Base-by-base conservation (phyloP, 2,113 vertebrate species). In the Oreochromis niloticus region DNA sequence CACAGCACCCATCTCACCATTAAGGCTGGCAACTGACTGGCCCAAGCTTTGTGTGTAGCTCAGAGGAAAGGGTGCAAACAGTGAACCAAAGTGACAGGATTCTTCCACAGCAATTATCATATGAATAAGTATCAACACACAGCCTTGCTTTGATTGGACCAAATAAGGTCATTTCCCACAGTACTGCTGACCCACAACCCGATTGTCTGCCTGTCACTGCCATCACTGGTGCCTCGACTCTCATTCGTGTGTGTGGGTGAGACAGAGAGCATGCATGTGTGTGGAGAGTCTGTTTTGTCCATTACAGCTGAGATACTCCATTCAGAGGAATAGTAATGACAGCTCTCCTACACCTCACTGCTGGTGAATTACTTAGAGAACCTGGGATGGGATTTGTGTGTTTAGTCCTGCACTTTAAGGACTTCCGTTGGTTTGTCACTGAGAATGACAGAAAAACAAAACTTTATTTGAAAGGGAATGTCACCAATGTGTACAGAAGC, bases 81-180 rank as follows among this genome's bases (percentile, higher is more conserved):
- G 82, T 56, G 79, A 87, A 85, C 55, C 87, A 75, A 91, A 88
- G 57, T 80, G 87, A 91, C 78, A 17, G 86, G 80, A 92, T 93
- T 94, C 90, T 91, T 88, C 87, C 73, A 39, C 84, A 56, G 79
- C 78, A n/a, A 95, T 95, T 96, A 95, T 93, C 95, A 95, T 93
- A 94, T 94, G 93, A 95, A 96, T 95, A 88, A 73, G 85, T 80
- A 87, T 89, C 88, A 79, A 56, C 87, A 90, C 92, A 88, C 88
- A 93, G 89, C 61, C 59, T 84, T 78, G 71, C 87, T 93, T 85
- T 89, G 86, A 95, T 93, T 89, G 86, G 87, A 81, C 92, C 87
- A 85, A 89, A 95, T 71, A 90, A 93, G 93, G 89, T 93, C 88
- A 90, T 93, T 95, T 95, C 95, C 94, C 93, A 94, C 95, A 94